Percentiles rank a stretch among this genome's conserved stretches.
Evolutionary conservation across 2,888 invertebrate genomes (phyloP).

Genomic region (Sarcophaga subvicina): DNA sequence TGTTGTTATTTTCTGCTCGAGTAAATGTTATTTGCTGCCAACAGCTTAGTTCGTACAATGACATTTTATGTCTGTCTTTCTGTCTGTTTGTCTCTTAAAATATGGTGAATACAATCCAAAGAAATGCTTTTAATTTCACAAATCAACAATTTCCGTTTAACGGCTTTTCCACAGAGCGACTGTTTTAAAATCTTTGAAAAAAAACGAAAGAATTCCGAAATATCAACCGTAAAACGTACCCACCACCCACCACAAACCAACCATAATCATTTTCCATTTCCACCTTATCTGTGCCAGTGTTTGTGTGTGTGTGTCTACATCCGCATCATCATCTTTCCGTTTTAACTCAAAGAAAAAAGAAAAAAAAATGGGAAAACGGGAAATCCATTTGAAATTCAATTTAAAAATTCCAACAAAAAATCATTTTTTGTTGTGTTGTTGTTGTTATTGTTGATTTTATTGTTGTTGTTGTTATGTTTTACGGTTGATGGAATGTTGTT

Average conservation of each 20-base stretch:
- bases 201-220: conserved; percentile 1
- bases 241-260: no score
- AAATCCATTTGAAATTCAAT: conserved; percentile 44
- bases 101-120: no score
- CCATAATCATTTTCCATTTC: conserved; percentile 21
- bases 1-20: no score
- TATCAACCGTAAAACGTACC: not conserved
- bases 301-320: not conserved
- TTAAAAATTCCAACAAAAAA: not conserved
- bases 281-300: not conserved
- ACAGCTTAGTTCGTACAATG: no score
- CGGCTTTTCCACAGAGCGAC: not conserved
- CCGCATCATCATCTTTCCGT: not conserved
- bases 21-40: no score
- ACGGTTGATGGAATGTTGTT: not conserved
- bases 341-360: not conserved
- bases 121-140: conserved; percentile 46
- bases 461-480: not conserved
- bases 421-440: not conserved
- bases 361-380: conserved; percentile 19
- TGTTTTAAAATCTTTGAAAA: not conserved
- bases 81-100: no score
- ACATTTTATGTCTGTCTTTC: not conserved
- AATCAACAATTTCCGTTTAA: conserved; percentile 59
- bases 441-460: not conserved